phyloP scores from a whole-genome alignment of 2,113 vertebrate species.

The Ochotona curzoniae region DNA sequence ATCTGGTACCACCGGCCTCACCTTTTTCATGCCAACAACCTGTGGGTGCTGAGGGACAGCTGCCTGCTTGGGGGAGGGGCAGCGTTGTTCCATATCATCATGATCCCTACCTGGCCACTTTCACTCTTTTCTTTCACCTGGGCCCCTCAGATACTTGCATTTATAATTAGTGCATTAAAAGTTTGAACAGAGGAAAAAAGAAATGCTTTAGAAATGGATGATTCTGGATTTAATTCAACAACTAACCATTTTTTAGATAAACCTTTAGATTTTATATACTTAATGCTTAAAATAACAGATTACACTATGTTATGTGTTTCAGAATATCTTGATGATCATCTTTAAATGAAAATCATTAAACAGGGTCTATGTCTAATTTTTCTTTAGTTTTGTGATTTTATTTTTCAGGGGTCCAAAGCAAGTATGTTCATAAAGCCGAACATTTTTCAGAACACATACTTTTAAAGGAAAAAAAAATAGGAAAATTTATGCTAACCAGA shows the following conservation, averaged over 20 bases:
- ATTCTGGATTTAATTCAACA: neutral
- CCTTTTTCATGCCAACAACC: neutral
- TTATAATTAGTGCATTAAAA: neutral
- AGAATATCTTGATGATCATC: neutral
- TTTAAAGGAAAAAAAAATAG: neutral
- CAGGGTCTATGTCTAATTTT: neutral
- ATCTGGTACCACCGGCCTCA: neutral
- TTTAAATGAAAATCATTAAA: slow-evolving; percentile 13
- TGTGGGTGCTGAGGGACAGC: neutral
- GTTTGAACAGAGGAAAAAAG: neutral
- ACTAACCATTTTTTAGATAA: neutral
- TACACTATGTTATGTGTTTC: neutral
- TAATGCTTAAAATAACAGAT: neutral
- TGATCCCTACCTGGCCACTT: neutral
- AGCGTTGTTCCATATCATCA: neutral
- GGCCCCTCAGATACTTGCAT: neutral
- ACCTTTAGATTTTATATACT: neutral
- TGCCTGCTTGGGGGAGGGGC: neutral
- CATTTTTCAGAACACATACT: slow-evolving; percentile 6
- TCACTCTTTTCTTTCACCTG: neutral
- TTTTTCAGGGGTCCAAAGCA: slow-evolving; percentile 21
- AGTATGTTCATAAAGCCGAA: slow-evolving; percentile 17
- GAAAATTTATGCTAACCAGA: neutral
- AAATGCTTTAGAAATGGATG: neutral
- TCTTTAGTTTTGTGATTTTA: neutral